Evolutionary conservation across 2,888 invertebrate species (phyloP).

Genomic region (Nasonia oneida): DNA sequence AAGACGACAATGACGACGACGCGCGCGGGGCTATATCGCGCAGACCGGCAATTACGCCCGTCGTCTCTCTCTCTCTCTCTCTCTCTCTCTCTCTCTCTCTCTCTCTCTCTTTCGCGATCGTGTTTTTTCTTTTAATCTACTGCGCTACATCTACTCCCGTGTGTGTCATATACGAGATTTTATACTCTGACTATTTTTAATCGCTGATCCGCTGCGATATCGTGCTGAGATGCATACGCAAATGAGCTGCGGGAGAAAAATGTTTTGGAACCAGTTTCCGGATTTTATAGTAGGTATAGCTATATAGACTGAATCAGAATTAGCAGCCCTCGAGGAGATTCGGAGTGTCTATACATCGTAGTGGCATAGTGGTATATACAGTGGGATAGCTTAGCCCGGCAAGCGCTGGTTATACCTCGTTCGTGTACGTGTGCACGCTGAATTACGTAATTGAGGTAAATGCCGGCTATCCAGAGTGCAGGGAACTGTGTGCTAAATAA

Average conservation of each 20-base stretch:
- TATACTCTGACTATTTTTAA: not conserved
- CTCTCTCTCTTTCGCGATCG: not conserved
- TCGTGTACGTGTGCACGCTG: constrained; percentile 62
- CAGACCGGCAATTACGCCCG: not conserved
- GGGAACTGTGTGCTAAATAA: constrained; percentile 75
- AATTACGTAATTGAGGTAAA: constrained; percentile 77
- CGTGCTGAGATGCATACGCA: not conserved
- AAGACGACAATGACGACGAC: not conserved
- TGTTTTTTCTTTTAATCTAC: not conserved
- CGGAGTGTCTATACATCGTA: constrained; percentile 62
- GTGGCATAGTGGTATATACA: constrained; percentile 44
- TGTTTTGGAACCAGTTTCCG: constrained; percentile 6
- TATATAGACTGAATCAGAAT: not conserved
- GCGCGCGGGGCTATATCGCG: not conserved
- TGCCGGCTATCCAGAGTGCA: constrained; percentile 74
- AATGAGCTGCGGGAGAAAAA: not conserved
- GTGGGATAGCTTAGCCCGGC: constrained; percentile 66
- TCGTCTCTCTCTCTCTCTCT: too few relatives aligned
- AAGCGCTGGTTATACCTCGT: not conserved
- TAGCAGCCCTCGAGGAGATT: not conserved
- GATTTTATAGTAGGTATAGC: not conserved
- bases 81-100: too few relatives aligned
- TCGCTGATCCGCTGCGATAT: not conserved
- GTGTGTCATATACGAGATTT: not conserved
- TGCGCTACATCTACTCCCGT: not conserved